These are phyloP conservation scores for Mastigias papua DNA, from an alignment of 30 jellyfish, hydroid and myxozoan genomes.

Conservation along the genomic window DNA sequence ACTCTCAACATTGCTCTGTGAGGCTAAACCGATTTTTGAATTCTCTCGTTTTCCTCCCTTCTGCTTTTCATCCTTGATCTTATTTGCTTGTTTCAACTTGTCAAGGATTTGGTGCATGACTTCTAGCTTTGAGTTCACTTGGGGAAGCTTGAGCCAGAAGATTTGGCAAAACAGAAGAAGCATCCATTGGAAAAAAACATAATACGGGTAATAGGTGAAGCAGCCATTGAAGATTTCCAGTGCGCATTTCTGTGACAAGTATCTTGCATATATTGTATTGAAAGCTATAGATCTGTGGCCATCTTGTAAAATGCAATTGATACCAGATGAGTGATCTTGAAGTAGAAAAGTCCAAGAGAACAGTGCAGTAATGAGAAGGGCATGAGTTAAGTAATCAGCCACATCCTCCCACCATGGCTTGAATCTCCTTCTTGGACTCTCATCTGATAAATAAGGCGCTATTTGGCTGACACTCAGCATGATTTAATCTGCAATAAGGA, in stretches of 20 bases:
- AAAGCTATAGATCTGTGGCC: not conserved
- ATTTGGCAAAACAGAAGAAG: slow-evolving; percentile 41
- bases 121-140: slow-evolving; percentile 19
- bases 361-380: slow-evolving; percentile 28
- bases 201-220: slow-evolving; percentile 37
- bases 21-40: not conserved
- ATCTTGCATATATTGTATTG: slow-evolving; percentile 38
- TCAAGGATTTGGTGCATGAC: slow-evolving; percentile 19
- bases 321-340: slow-evolving; percentile 43
- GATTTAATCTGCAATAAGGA: not conserved
- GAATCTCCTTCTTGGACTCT: slow-evolving; percentile 13
- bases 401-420: slow-evolving; percentile 73
- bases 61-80: not conserved
- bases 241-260: slow-evolving; percentile 67
- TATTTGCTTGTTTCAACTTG: not conserved
- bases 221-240: slow-evolving; percentile 28
- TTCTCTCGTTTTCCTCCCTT: too few relatives aligned
- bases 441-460: slow-evolving; percentile 29
- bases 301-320: slow-evolving; percentile 18
- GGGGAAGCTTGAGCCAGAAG: slow-evolving; percentile 62
- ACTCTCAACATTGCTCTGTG: not conserved
- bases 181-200: slow-evolving; percentile 38
- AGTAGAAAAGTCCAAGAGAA: slow-evolving; percentile 55
- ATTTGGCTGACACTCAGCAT: slow-evolving; percentile 57
- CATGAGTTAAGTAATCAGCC: slow-evolving; percentile 31